Evolutionary conservation across 2,888 invertebrate species (phyloP).

Genomic region (Drosophila austrosaltans): DNA sequence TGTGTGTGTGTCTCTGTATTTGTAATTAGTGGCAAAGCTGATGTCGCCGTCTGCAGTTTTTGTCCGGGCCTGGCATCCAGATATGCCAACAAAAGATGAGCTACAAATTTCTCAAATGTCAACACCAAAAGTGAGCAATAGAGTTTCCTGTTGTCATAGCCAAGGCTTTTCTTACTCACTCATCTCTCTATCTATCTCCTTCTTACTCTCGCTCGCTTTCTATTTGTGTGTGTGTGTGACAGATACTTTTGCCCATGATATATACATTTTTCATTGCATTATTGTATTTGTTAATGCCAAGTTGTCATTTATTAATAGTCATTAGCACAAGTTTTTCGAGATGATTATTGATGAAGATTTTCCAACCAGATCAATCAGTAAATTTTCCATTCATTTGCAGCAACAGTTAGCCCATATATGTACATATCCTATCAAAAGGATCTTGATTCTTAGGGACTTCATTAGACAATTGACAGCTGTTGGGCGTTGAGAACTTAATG

Average conservation of each 20-base stretch:
- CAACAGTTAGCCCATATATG: conserved; percentile 64
- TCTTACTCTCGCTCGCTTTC: not conserved
- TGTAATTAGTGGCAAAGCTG: conserved; percentile 71
- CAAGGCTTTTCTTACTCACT: conserved; percentile 12
- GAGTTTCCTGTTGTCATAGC: conserved; percentile 14
- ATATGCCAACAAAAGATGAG: conserved; percentile 77
- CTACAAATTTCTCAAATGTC: conserved; percentile 84
- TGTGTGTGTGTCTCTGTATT: conserved; percentile 22
- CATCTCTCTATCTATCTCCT: conserved; percentile 8
- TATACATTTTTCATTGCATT: conserved; percentile 66
- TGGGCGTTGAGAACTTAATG: conserved; percentile 63
- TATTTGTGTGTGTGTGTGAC: conserved; percentile 32
- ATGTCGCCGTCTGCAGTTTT: conserved; percentile 62
- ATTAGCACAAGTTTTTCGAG: conserved; percentile 49
- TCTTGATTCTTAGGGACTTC: conserved; percentile 43
- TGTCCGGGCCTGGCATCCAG: conserved; percentile 66
- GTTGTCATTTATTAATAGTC: conserved; percentile 73
- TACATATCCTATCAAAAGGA: conserved; percentile 40
- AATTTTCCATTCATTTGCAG: conserved; percentile 41
- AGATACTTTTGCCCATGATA: conserved; percentile 67
- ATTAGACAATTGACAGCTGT: conserved; percentile 66
- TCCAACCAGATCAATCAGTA: conserved; percentile 66
- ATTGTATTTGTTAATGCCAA: conserved; percentile 72
- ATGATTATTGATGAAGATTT: conserved; percentile 54
- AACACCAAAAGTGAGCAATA: conserved; percentile 75